These are phyloP conservation scores for Trematomus loennbergii DNA, from an alignment of 2,113 vertebrate species.

Conservation along the genomic window DNA sequence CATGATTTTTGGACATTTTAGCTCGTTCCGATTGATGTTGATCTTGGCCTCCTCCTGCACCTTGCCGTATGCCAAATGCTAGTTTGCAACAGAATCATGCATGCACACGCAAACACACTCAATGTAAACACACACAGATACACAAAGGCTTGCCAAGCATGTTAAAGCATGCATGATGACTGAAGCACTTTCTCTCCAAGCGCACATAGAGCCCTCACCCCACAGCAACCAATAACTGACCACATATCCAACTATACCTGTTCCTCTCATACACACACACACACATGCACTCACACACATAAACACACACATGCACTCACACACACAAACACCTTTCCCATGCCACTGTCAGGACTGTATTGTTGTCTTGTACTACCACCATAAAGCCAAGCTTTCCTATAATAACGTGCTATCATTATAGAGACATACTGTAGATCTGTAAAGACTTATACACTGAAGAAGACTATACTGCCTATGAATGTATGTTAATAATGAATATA, in stretches of 20 bases:
- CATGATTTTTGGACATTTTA: constrained; percentile 15
- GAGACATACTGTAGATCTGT: constrained; percentile 83
- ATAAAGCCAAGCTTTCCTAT: constrained; percentile 79
- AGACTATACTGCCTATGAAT: constrained; percentile 87
- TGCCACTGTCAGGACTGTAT: constrained; percentile 77
- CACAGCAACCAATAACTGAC: constrained; percentile 48
- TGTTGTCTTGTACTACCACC: constrained; percentile 76
- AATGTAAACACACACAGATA: constrained; percentile 51
- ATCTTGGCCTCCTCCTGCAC: constrained; percentile 11
- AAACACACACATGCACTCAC: constrained; percentile 46
- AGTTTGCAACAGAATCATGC: constrained; percentile 17
- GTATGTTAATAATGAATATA: constrained; percentile 86
- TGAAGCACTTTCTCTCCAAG: constrained; percentile 86
- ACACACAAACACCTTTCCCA: constrained; percentile 60
- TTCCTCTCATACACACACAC: constrained; percentile 12
- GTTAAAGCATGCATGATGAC: constrained; percentile 75
- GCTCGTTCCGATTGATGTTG: constrained; percentile 15
- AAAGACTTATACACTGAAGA: constrained; percentile 87
- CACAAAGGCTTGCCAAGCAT: constrained; percentile 67
- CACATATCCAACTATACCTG: constrained; percentile 28
- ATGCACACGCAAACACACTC: constrained; percentile 40
- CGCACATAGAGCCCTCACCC: constrained; percentile 78
- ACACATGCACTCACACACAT: background rate
- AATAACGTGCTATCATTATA: constrained; percentile 81
- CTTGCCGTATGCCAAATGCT: constrained; percentile 34